Evolutionary conservation across 2,113 vertebrate genomes (phyloP).

Genomic region (Protobothrops mucrosquamatus): DNA sequence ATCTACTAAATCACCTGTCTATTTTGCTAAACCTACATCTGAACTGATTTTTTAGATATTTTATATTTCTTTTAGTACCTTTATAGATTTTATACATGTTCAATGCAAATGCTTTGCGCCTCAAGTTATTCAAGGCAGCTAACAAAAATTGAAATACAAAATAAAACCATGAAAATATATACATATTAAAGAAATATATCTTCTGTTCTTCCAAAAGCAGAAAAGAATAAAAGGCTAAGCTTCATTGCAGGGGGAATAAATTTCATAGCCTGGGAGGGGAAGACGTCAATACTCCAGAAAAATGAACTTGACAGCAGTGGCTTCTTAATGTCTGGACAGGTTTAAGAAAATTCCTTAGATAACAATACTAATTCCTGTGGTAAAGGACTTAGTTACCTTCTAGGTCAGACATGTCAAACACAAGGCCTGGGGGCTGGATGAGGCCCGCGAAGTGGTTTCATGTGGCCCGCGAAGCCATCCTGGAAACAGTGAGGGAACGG

Average conservation of each 20-base stretch:
- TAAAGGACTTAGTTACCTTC: background rate
- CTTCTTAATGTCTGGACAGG: background rate
- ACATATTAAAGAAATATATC: background rate
- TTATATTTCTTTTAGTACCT: background rate
- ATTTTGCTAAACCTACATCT: background rate
- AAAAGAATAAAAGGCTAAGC: background rate
- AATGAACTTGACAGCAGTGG: background rate
- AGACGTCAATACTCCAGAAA: background rate
- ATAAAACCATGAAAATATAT: background rate
- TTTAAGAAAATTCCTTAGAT: background rate
- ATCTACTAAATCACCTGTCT: background rate
- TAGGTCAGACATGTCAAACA: too few relatives aligned
- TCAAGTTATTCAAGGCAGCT: background rate
- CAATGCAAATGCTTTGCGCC: background rate
- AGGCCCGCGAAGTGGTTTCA: too few relatives aligned
- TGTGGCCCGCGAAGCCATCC: too few relatives aligned
- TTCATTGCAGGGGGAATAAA: background rate
- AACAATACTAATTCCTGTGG: background rate
- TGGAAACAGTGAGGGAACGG: too few relatives aligned
- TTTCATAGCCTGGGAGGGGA: background rate
- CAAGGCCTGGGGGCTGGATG: too few relatives aligned
- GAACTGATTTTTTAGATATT: background rate
- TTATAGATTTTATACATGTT: background rate
- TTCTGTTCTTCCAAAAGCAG: background rate
- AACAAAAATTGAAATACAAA: background rate